Evolutionary conservation across 2,888 invertebrate genomes (phyloP), one percentile per base, ranked within the genome.

Genomic region (Eupithecia subfuscata): DNA sequence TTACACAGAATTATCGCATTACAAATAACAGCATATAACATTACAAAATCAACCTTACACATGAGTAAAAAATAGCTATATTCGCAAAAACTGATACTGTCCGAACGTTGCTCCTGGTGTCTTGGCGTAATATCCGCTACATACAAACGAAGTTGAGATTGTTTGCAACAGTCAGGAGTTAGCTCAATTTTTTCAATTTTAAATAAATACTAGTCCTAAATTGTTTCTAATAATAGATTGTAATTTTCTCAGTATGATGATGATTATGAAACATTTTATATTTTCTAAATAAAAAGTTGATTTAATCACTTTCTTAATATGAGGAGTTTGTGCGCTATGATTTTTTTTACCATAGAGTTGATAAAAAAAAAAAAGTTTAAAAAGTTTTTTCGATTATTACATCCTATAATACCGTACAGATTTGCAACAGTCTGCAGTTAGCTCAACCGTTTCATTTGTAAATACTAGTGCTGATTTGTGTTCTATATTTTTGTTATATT

Each of bases 31-130:
- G 65, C 40, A 70, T 79, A 69, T 79, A 78, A 70, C 69, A 71
- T 74, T 78, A 73, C 78, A 76, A 82, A 78, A 75, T 76, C 71
- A 75, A 71, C 75, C 73, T 70, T 75, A 76, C 63, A 70, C 22
- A n/a, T 14, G 43, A 81, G 78, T 81, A 25, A 82, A 74, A 87
- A 84, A 81, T 83, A 82, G 86, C 85, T 85, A 86, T 87, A 87
- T 86, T 85, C 82, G 87, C 88, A 89, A 90, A 91, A 91, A 87
- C 84, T 84, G 91, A 92, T 89, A 91, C 88, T 84, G 85, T 87
- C 87, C 90, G 90, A 86, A 82, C 91, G 85, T 89, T 91, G 90
- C 90, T 88, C 92, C 87, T 86, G 81, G 78, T 82, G 82, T 34
- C 18, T 64, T 64, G 16, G 34, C 82, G 85, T 86, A 84, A 81